Evolutionary conservation across 2,113 vertebrate species (phyloP).

Genomic region (Phalacrocorax brasilianus): DNA sequence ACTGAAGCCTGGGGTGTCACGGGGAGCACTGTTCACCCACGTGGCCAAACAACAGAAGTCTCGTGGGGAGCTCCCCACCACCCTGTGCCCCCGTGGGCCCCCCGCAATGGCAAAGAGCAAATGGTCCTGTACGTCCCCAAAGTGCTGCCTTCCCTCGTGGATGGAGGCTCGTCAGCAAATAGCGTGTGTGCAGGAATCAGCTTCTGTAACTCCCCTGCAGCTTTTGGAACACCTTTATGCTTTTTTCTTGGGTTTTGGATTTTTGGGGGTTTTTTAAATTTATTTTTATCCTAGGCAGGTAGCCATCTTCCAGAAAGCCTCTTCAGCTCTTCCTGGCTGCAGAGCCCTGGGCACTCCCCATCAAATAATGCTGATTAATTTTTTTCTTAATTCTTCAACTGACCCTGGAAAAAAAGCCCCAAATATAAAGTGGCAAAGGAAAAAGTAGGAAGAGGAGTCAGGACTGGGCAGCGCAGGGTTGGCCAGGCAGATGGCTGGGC

Average conservation of each 20-base stretch:
- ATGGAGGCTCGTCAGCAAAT: neutral
- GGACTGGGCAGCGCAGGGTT: fast-evolving
- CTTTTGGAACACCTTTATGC: neutral
- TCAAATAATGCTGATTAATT: neutral
- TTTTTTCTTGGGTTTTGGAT: neutral
- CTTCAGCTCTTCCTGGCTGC: neutral
- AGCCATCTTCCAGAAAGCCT: neutral
- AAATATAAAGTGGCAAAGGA: neutral
- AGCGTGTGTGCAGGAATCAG: too few species aligned
- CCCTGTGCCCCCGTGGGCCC: neutral
- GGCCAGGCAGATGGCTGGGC: neutral
- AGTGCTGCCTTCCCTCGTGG: neutral
- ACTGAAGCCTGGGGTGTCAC: fast-evolving
- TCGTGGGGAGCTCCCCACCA: fast-evolving
- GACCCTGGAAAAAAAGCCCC: neutral
- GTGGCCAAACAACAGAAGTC: neutral
- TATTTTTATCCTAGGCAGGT: neutral
- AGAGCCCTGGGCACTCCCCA: neutral
- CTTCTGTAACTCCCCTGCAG: neutral
- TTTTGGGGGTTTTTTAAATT: too few species aligned
- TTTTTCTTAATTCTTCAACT: neutral
- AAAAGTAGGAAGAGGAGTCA: neutral
- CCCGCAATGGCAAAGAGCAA: neutral
- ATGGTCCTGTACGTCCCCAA: fast-evolving
- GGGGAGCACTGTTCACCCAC: fast-evolving